Conservation (phyloP, 2,797 vertebrate species). For the Acanthornis magna region DNA sequence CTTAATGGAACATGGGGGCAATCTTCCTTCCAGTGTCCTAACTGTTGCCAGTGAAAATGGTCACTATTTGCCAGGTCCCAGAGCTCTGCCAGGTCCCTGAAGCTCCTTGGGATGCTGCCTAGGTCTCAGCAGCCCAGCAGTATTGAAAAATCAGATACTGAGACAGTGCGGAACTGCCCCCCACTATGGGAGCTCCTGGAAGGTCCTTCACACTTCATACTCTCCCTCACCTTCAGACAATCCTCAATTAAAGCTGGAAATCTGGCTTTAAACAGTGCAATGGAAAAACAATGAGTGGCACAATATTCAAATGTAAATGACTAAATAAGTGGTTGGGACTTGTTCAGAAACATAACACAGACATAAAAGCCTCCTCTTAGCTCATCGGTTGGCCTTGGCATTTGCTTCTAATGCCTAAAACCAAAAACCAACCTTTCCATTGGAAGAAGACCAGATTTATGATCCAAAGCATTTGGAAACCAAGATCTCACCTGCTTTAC, state of each 20-base stretch:
- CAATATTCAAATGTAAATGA: not conserved
- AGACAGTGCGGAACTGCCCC: not conserved
- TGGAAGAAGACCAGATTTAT: not conserved
- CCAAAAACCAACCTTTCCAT: not conserved
- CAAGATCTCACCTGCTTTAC: constrained; percentile 16
- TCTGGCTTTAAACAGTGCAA: not conserved
- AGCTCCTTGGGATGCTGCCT: not conserved
- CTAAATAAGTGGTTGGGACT: not conserved
- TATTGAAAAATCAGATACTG: not conserved
- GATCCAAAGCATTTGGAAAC: constrained; percentile 5
- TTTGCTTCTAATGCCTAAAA: constrained; percentile 19
- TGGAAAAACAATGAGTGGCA: not conserved
- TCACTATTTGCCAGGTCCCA: not conserved
- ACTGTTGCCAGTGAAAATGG: not conserved
- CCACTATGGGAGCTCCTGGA: not conserved
- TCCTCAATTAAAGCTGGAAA: not conserved
- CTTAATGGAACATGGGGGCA: accelerated
- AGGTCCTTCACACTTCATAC: not conserved
- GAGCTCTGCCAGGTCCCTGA: not conserved
- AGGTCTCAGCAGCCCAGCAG: not conserved
- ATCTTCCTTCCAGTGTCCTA: not conserved
- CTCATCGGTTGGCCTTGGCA: not conserved
- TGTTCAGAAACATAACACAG: not conserved
- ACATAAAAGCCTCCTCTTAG: not conserved
- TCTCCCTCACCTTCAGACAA: not conserved